Base-by-base conservation (phyloP, 2,797 vertebrate species). In the Catharus ustulatus region DNA sequence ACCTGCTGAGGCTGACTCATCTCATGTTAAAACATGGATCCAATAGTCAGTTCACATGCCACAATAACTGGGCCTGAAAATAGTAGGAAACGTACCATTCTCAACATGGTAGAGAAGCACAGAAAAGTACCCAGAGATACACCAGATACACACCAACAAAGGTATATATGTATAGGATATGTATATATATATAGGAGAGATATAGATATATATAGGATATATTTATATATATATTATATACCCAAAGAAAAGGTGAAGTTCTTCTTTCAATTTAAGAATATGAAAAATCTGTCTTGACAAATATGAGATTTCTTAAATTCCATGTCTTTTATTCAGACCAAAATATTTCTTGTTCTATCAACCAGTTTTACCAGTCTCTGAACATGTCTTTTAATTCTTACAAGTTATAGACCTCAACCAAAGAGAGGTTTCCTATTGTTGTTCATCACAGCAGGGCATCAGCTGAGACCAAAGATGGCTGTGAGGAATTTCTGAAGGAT, bases 1-100 rank as follows among this genome's bases (percentile, higher is more conserved):
- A 91, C 84, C 87, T 95, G 73, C 80, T 93, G 93, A 94, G 89
- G 36, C 46, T 96, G 94, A 95, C 80, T 95, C 90, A 94, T 82
- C 58, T 77, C 76, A 73, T n/a, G 51, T 68, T 84, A 69, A 92
- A 93, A 71, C 11, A 58, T 21, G 32, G 40, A 90, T 85, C 43
- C 76, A 76, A 48, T 2, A 93, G 66, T 84, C 38, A 87, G 34
- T 73, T 95, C 66, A 81, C 66, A 46, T 94, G 85, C 34, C 5
- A 5, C 48, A 48, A 43, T 55, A 66, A 80, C 5, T 75, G 46
- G 26, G 58, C 66, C n/a, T 68, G 49, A 90, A 90, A 94, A 88
- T 21, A 86, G 73, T 34, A 42, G 54, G 67, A 94, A 86, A 69
- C 11, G 24, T 36, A 38, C 17, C 11, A 38, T 78, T 94, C 91